Percentiles rank a stretch among this genome's conserved stretches.
phyloP scores from a whole-genome alignment of 2,797 vertebrate genomes.

The Odontamblyopus rebecca region DNA sequence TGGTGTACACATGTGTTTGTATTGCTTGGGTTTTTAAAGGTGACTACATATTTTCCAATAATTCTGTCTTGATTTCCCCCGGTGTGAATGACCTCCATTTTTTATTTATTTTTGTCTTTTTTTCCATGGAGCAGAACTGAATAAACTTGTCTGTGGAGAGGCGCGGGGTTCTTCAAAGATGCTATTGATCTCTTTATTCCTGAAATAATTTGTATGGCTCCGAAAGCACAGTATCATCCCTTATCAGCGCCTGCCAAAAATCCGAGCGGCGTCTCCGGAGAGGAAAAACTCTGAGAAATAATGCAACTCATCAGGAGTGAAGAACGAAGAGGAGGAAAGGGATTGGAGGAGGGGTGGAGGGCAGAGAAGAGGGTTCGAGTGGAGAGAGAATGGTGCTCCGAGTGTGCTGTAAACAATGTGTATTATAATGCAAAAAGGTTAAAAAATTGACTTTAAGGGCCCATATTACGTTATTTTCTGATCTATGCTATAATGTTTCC shows the following conservation, averaged over 20 bases:
- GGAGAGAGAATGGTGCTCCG: slow-evolving; percentile 1
- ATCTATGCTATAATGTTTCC: too few relatives aligned
- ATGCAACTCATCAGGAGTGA: slow-evolving; percentile 58
- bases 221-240: slow-evolving; percentile 60
- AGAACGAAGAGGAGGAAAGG: slow-evolving; percentile 25
- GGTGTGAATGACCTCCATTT: slow-evolving; percentile 35
- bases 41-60: slow-evolving; percentile 36
- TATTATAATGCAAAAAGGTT: too few relatives aligned
- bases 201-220: slow-evolving; percentile 73
- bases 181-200: slow-evolving; percentile 74
- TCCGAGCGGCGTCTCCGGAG: slow-evolving; percentile 49
- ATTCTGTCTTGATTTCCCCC: slow-evolving; percentile 24
- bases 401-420: neutral
- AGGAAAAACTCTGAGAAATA: slow-evolving; percentile 59
- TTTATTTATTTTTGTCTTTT: slow-evolving; percentile 48
- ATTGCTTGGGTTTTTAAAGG: slow-evolving; percentile 12
- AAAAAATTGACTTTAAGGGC: too few relatives aligned
- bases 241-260: slow-evolving; percentile 72
- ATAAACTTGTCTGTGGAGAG: slow-evolving; percentile 54
- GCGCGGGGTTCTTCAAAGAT: slow-evolving; percentile 65
- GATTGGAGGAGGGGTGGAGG: slow-evolving; percentile 30
- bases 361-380: slow-evolving; percentile 24
- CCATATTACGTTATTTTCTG: too few relatives aligned
- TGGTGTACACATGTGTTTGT: neutral
- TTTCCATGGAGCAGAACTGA: slow-evolving; percentile 50